A percentile compares a stretch with the other conserved stretches of the same genome.
Conservation (phyloP, 2,113 vertebrate genomes). For the Apistogramma diplotaenia region DNA sequence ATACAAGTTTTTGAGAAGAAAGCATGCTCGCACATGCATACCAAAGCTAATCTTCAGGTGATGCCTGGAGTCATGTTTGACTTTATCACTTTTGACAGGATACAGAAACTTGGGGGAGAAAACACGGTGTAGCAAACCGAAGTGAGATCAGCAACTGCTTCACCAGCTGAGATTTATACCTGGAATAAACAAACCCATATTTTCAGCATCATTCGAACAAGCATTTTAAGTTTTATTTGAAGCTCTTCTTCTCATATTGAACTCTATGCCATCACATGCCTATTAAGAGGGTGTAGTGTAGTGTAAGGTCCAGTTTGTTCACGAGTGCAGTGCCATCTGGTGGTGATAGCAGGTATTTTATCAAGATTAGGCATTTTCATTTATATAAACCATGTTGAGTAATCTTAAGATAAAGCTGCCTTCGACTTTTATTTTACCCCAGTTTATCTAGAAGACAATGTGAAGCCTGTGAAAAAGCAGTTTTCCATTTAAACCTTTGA, state of each 20-base stretch:
- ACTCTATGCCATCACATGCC: neutral
- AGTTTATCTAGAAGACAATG: conserved; percentile 14
- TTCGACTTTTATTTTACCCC: neutral
- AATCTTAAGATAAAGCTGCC: neutral
- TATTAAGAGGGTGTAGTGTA: neutral
- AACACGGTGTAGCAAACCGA: neutral
- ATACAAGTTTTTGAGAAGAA: rapidly evolving
- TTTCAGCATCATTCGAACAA: neutral
- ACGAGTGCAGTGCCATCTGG: conserved; percentile 12
- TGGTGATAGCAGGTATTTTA: neutral
- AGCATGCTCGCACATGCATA: neutral
- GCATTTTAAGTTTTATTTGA: neutral
- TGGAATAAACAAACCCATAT: neutral
- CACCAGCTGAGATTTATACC: neutral
- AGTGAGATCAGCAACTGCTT: neutral
- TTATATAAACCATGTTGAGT: neutral
- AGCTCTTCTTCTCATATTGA: neutral
- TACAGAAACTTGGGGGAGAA: neutral
- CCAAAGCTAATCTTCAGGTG: neutral
- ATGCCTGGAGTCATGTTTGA: conserved; percentile 11
- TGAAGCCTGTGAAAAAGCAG: neutral
- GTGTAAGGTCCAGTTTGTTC: neutral
- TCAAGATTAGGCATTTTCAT: neutral
- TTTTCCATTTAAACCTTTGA: neutral
- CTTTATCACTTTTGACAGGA: neutral